Conservation (phyloP, 1,140 invertebrate species). For the Drosophila tropicalis region DNA sequence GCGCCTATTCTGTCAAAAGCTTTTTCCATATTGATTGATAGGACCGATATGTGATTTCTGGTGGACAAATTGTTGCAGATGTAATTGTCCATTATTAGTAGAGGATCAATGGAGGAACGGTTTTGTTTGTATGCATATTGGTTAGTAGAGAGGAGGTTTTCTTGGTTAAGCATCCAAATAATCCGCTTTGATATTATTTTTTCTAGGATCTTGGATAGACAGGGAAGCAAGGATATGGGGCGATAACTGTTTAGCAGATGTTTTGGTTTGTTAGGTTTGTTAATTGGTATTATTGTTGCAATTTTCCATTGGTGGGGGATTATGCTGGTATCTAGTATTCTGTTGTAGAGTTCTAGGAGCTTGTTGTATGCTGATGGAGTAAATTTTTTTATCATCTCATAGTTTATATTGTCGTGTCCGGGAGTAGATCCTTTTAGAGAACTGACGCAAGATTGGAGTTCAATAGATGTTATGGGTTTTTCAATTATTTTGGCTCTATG, state of each 20-base stretch:
- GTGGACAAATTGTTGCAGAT: conserved; percentile 14
- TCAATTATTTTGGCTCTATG: neutral
- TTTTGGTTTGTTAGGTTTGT: conserved; percentile 24
- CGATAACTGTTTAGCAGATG: conserved; percentile 3
- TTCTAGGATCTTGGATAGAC: conserved; percentile 2
- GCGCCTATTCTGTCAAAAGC: neutral
- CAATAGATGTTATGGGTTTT: conserved; percentile 1
- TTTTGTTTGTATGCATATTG: conserved; percentile 23
- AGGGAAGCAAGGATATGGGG: conserved; percentile 8
- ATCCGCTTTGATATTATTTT: conserved; percentile 19
- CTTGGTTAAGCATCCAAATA: conserved; percentile 17
- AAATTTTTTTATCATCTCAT: conserved; percentile 4
- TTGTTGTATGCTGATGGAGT: neutral
- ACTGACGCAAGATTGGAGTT: conserved; percentile 5
- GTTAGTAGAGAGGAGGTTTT: conserved; percentile 16
- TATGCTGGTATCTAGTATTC: conserved; percentile 13
- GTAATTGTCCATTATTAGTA: conserved; percentile 10
- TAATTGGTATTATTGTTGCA: conserved; percentile 14
- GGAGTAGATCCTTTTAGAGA: conserved; percentile 9
- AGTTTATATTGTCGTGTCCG: conserved; percentile 17
- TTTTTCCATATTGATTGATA: conserved; percentile 21
- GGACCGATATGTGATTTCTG: conserved; percentile 13
- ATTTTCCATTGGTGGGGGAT: too few relatives aligned
- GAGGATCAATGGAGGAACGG: conserved; percentile 11
- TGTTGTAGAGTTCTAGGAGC: conserved; percentile 10